Conservation (phyloP, 2,888 invertebrate species). For the Acanthosepion esculentum region DNA sequence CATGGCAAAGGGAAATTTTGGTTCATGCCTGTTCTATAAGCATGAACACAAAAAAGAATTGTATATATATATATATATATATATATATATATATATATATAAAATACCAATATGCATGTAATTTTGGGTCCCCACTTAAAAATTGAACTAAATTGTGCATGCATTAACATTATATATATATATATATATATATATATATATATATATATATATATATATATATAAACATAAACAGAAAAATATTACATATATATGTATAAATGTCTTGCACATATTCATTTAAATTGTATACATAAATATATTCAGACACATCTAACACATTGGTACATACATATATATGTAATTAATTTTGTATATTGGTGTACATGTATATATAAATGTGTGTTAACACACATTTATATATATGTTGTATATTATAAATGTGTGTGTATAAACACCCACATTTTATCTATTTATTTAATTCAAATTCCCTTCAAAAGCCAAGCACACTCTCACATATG, state of each 20-base stretch:
- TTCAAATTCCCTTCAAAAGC: no score
- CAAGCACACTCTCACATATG: no score
- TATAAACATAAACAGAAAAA: neutral
- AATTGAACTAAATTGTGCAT: no score
- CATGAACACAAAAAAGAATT: neutral
- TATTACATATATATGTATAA: neutral
- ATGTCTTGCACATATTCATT: neutral
- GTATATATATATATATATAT: neutral
- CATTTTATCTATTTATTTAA: no score
- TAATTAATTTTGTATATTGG: no score
- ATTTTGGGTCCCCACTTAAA: no score
- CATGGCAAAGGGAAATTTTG: neutral
- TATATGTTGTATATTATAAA: neutral
- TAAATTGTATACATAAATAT: no score
- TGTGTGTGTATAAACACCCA: neutral
- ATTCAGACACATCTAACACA: no score
- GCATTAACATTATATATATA: neutral
- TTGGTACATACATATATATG: no score
- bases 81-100: neutral
- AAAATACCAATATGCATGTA: no score
- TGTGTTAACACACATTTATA: neutral
- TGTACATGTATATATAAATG: neutral
- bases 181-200: conserved; percentile 37
- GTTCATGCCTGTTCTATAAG: neutral
- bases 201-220: neutral